Base-by-base conservation (phyloP, 2,888 invertebrate genomes). In the Drosophila nr. medialis region DNA sequence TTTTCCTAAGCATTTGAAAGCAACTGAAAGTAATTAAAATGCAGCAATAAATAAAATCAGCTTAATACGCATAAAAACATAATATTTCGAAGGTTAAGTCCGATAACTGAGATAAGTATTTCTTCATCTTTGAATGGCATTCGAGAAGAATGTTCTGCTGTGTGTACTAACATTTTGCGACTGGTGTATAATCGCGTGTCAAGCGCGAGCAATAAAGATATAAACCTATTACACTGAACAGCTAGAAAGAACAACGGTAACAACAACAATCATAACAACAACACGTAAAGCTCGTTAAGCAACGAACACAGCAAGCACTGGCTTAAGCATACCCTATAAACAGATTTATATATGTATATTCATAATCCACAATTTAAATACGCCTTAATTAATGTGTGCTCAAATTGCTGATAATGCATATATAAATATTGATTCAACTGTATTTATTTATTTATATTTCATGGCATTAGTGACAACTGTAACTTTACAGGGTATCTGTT, bases 141-240 rank as follows among this genome's bases (percentile, higher is more conserved):
- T 53, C 24, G 13, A 13, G 15, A 54, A 24, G 24, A 55, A 61
- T 30, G 5, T 40, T 48, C 15, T 48, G n/a, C 27, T 29, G 18
- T 32, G 2, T 49, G 61, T n/a, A n/a, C 71, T 21, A 82, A 83
- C 61, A 69, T 80, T 86, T 86, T 83, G 7, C 21, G 42, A 0
- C 30, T 51, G 64, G 73, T 21, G 29, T 80, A 58, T 62, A 87
- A 82, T 85, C 86, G 88, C 83, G 77, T 88, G 83, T 85, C 80
- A 59, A 38, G 62, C 53, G 30, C 64, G 50, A 67, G 77, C 68
- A 60, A 87, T 87, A 85, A 84, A 85, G 72, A 84, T 88, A 85
- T 82, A 77, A 86, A 80, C 72, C 72, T 69, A 77, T 83, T 87
- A 70, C 71, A 69, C 72, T 36, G 67, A 64, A 60, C 64, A 71